These are phyloP conservation scores for Enteromius argenteus DNA, from an alignment of 2,797 vertebrate genomes.

Conservation along the genomic window DNA sequence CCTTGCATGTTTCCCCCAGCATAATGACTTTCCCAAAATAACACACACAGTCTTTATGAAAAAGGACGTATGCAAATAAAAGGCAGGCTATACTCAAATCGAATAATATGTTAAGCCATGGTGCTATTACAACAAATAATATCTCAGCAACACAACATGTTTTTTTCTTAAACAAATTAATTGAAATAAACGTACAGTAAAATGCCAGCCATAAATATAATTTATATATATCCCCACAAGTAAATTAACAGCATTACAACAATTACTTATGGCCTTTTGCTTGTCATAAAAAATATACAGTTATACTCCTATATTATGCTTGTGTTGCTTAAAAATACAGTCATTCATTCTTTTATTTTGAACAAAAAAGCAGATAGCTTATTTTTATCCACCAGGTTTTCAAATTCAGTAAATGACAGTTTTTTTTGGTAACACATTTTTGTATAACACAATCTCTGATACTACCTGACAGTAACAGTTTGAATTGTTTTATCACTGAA, in stretches of 20 bases:
- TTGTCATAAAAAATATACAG: not conserved
- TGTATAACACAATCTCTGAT: not conserved
- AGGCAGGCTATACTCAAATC: not conserved
- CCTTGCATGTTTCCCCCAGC: not conserved
- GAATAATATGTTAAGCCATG: not conserved
- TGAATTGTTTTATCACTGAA: not conserved
- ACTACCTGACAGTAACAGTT: not conserved
- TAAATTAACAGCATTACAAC: not conserved
- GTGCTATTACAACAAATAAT: not conserved
- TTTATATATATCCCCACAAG: not conserved
- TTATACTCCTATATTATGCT: not conserved
- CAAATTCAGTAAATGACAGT: not conserved
- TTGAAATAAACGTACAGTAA: not conserved
- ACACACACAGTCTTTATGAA: not conserved
- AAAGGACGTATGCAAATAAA: slow-evolving; percentile 15
- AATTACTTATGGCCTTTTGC: not conserved
- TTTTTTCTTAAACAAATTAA: not conserved
- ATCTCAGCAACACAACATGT: not conserved
- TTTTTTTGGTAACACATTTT: not conserved
- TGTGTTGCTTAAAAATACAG: not conserved
- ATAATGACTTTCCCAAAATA: slow-evolving; percentile 24
- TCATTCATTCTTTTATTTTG: not conserved
- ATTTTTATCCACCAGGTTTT: not conserved
- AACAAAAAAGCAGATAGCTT: not conserved
- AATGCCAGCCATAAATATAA: not conserved